Evolutionary conservation across 2,113 vertebrate species (phyloP), one percentile per base, ranked within the genome.

Genomic region (Leucopsar rothschildi): DNA sequence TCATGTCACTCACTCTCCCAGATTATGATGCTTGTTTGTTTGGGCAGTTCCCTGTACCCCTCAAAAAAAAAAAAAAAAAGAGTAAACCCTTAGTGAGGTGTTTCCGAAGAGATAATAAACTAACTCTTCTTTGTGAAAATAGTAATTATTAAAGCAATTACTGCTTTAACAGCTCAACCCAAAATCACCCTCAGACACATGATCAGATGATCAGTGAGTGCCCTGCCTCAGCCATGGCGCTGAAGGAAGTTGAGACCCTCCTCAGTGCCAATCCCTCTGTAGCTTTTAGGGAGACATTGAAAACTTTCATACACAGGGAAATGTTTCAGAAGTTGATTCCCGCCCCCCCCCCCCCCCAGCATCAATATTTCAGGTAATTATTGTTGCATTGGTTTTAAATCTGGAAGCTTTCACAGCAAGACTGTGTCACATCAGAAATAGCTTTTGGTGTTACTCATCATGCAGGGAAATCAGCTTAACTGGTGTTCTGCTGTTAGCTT

Each of bases 171-270:
- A 87, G 42, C 11, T 40, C 10, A 25, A n/a, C 25, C 22, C 55
- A 31, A 64, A 35, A 37, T 35, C 3, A 1, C 12, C 12, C 28
- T 82, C 14, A 28, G 29, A 39, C 1, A 1, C 12, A 4, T 15
- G 35, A 20, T 28, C 18, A 28, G 40, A 4, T 15, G 35, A 20
- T 28, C 18, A 28, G 40, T 65, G 63, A 28, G 40, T 65, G 63
- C 29, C 19, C 45, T 55, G 73, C 19, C 45, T 60, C 40, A 69
- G 40, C 52, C 15, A 1, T 27, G 40, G 25, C 16, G 9, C 5
- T 50, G 47, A 50, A 56, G 28, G 0, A 2, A 45, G 22, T 23
- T 35, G 47, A 49, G 56, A 66, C 4, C 18, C 25, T 39, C 29
- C 21, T 52, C n/a, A 9, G 17, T 35, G 27, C 12, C 50, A 7